Percentiles rank a stretch among this genome's conserved stretches.
Conservation (phyloP, 2,113 vertebrate genomes). For the Dendrocopos noguchii region DNA sequence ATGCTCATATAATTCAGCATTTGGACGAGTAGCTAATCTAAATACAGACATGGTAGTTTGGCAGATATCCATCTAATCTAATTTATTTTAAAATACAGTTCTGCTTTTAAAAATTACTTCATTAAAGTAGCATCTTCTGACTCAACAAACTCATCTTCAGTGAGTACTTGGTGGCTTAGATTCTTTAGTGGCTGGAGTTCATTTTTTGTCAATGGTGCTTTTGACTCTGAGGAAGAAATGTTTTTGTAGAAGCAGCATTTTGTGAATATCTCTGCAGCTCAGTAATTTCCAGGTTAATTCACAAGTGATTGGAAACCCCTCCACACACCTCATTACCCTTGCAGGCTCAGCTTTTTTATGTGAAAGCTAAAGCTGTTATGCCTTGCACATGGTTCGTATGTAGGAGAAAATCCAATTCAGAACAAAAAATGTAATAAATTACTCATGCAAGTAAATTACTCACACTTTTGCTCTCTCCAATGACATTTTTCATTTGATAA, state of each 20-base stretch:
- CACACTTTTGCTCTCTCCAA: neutral
- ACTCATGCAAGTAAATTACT: neutral
- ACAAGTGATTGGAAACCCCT: neutral
- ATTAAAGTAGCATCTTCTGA: slow-evolving; percentile 40
- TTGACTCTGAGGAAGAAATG: neutral
- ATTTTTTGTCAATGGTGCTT: neutral
- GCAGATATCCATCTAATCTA: slow-evolving; percentile 19
- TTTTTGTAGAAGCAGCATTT: neutral
- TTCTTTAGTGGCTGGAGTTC: neutral
- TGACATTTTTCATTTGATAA: neutral
- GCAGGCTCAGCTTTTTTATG: neutral
- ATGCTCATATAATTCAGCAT: neutral
- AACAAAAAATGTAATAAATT: neutral
- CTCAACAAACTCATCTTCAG: neutral
- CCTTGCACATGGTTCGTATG: neutral
- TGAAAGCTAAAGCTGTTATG: neutral
- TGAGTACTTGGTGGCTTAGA: neutral
- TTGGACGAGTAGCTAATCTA: slow-evolving; percentile 10
- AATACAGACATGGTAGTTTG: neutral
- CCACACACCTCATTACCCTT: neutral
- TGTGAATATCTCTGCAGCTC: neutral
- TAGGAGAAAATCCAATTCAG: neutral
- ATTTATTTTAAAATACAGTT: slow-evolving; percentile 18
- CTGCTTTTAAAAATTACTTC: slow-evolving; percentile 26
- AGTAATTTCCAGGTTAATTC: neutral